Percentiles rank a stretch among this genome's conserved stretches.
These are phyloP conservation scores for Amiota communis DNA, from an alignment of 2,888 invertebrate genomes.

Conservation along the genomic window DNA sequence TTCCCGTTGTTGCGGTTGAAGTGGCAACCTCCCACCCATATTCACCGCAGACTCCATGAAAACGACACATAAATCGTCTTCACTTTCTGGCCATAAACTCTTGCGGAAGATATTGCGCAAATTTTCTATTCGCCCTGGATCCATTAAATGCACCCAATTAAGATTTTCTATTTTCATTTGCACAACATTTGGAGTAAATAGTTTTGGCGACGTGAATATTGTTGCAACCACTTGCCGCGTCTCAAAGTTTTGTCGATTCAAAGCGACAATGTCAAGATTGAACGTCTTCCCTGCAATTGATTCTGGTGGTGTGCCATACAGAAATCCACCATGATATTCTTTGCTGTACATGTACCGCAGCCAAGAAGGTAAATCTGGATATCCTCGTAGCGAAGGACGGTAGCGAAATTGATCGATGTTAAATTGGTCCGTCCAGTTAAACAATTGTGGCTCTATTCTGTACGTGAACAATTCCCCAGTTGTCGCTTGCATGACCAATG, in stretches of 20 bases:
- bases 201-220: too few species aligned
- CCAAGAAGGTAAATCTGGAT: slow-evolving; percentile 88
- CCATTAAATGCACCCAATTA: slow-evolving; percentile 87
- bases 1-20: slow-evolving; percentile 88
- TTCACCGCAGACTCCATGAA: too few species aligned
- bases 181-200: too few species aligned
- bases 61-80: too few species aligned
- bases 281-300: slow-evolving; percentile 75
- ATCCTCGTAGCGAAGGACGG: slow-evolving; percentile 82
- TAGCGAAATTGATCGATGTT: slow-evolving; percentile 75
- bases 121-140: slow-evolving; percentile 81
- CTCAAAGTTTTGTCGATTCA: too few species aligned
- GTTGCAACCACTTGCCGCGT: too few species aligned
- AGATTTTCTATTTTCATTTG: slow-evolving; percentile 92
- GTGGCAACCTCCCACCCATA: slow-evolving; percentile 86
- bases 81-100: too few species aligned
- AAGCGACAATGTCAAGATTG: slow-evolving; percentile 82
- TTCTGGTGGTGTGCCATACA: slow-evolving; percentile 88
- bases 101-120: slow-evolving; percentile 85
- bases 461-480: slow-evolving; percentile 84
- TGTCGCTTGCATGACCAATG: slow-evolving; percentile 69
- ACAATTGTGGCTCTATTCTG: slow-evolving; percentile 83
- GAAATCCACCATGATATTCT: slow-evolving; percentile 94
- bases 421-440: slow-evolving; percentile 81
- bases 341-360: too few species aligned